Evolutionary conservation across 2,113 vertebrate species (phyloP), one percentile per base, ranked within the genome.

Genomic region (Ameiurus melas): DNA sequence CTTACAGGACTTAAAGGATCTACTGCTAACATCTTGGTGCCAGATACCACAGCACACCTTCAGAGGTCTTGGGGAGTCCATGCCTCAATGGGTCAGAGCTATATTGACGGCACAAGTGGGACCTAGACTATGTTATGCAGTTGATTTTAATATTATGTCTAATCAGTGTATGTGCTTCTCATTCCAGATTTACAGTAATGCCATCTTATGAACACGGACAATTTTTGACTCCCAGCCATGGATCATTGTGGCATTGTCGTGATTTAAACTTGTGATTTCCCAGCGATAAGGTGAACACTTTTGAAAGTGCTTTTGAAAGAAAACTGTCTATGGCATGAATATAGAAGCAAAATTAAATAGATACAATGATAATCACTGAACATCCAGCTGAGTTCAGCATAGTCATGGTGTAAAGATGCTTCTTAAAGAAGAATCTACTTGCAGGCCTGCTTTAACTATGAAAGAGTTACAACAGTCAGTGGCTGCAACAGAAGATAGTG

Each of bases 401-500:
- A 81, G n/a, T 79, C 16, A 53, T 22, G 10, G 8, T 58, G 75
- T 77, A 9, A 43, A 64, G 20, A 20, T 25, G 22, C 64, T 25
- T 12, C n/a, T 71, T 22, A 71, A 8, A 0, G 22, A 55, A 33
- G 47, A 7, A 70, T 9, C 51, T 30, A 53, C 57, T 33, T 53
- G 43, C 27, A 70, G n/a, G 51, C 27, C 17, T 68, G 55, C 60
- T 43, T 27, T n/a, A 51, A 53, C 68, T 73, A 33, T 64, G 60
- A 86, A 86, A 86, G 27, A 79, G 57, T 86, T 78, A 86, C 70
- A 78, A 1, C 12, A 77, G 17, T 30, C 39, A 64, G 57, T 51
- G 57, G 19, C 39, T 33, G 58, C 22, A 85, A 66, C 62, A 84
- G 83, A 57, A 85, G 33, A 79, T 39, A 58, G 70, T 86, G 85